These are phyloP conservation scores for Alethe diademata DNA, from an alignment of 2,113 vertebrate species.

Conservation along the genomic window DNA sequence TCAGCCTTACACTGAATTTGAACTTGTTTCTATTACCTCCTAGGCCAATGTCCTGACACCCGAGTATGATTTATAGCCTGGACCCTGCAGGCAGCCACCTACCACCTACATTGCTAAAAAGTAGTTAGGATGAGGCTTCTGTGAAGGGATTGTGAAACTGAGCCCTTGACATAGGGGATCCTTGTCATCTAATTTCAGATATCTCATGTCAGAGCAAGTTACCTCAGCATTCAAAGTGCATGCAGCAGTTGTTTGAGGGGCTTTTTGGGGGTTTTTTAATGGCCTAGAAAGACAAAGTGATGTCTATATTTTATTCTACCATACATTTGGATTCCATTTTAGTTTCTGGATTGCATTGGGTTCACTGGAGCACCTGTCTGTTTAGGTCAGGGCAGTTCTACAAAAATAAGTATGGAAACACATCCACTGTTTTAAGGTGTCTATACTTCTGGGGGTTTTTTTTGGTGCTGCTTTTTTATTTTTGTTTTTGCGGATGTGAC, in stretches of 20 bases:
- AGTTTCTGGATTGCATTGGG: background rate
- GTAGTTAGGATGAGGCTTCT: background rate
- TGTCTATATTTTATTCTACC: background rate
- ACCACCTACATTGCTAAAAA: background rate
- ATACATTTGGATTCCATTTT: background rate
- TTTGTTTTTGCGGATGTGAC: background rate
- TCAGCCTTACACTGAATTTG: background rate
- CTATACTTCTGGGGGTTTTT: background rate
- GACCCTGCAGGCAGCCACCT: background rate
- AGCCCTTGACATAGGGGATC: accelerated
- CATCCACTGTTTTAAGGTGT: background rate
- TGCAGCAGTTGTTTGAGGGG: background rate
- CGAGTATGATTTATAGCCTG: background rate
- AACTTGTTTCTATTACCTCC: background rate
- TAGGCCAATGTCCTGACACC: background rate
- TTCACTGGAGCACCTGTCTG: background rate
- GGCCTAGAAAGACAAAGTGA: background rate
- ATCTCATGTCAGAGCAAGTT: background rate
- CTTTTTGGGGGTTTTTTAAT: background rate
- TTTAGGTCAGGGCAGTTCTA: background rate
- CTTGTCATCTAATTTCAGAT: background rate
- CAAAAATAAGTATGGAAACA: background rate
- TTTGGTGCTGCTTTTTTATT: background rate
- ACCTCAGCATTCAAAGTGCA: background rate
- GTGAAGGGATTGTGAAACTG: background rate